These are phyloP conservation scores for Pyrochroa serraticornis DNA, from an alignment of 2,888 invertebrate genomes.

Conservation along the genomic window DNA sequence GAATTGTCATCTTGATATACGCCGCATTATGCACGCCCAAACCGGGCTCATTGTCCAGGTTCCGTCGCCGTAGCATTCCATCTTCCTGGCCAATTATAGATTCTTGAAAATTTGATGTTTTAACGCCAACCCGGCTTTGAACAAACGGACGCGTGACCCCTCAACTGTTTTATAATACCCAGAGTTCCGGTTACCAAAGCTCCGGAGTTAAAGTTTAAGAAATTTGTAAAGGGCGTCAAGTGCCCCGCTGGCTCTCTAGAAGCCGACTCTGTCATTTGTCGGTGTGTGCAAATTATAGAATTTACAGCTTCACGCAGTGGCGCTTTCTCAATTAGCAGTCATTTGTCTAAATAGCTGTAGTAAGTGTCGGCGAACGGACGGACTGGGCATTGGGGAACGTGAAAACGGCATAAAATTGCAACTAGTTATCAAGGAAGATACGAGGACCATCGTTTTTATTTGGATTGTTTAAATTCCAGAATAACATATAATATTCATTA, in stretches of 20 bases:
- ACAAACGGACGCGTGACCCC: no score
- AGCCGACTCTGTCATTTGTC: constrained; percentile 13
- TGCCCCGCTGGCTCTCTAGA: no score
- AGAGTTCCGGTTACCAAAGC: no score
- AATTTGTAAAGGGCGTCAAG: no score
- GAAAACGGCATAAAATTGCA: constrained; percentile 42
- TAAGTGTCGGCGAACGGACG: constrained; percentile 51
- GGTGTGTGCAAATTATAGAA: constrained; percentile 46
- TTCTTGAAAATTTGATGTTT: constrained; percentile 30
- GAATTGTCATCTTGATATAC: constrained; percentile 55
- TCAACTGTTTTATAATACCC: no score
- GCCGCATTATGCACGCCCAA: constrained; percentile 54
- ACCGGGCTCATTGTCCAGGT: constrained; percentile 34
- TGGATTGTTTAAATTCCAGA: constrained; percentile 29
- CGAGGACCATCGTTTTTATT: constrained; percentile 30
- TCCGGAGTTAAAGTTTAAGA: no score
- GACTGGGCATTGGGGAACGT: constrained; percentile 34
- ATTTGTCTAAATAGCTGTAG: constrained; percentile 55
- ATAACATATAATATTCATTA: constrained; percentile 31
- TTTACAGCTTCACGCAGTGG: constrained; percentile 45
- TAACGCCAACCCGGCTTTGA: constrained; percentile 3
- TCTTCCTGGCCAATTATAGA: constrained; percentile 42
- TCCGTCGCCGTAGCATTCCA: constrained; percentile 39
- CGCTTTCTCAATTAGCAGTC: constrained; percentile 51
- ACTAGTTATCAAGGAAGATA: constrained; percentile 39